Evolutionary conservation across 2,888 invertebrate genomes (phyloP).

Genomic region (Mongoloraphidia duomilia): DNA sequence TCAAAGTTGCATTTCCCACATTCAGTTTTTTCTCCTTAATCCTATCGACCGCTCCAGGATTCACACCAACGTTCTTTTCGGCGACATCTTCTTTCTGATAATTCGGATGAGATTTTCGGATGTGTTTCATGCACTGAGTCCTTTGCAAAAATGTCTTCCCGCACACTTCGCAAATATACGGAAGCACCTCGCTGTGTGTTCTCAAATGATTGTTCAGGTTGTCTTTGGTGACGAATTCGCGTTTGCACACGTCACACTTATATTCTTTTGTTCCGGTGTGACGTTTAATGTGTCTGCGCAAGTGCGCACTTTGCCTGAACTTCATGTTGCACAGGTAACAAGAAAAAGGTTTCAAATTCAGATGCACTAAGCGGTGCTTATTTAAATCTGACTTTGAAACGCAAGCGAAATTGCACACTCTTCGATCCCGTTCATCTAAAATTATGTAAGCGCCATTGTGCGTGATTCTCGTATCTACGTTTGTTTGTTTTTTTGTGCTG

Average conservation of each 20-base stretch:
- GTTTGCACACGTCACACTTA: not conserved
- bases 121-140: constrained; percentile 1
- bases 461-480: not conserved
- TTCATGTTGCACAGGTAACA: not conserved
- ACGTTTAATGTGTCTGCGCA: constrained; percentile 1
- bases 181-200: not conserved
- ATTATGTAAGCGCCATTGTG: not conserved
- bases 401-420: constrained; percentile 1
- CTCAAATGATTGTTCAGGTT: constrained; percentile 3
- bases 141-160: constrained; percentile 2
- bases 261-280: not conserved
- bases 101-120: not conserved
- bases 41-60: too few relatives aligned
- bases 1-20: too few relatives aligned
- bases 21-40: too few relatives aligned
- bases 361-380: constrained; percentile 1
- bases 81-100: too few relatives aligned
- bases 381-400: constrained; percentile 1
- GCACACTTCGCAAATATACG: constrained; percentile 1
- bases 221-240: constrained; percentile 2
- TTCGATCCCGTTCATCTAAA: not conserved
- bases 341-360: not conserved
- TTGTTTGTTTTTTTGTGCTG: not conserved
- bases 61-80: too few relatives aligned
- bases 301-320: constrained; percentile 1